Evolutionary conservation across 2,888 invertebrate genomes (phyloP), one percentile per base, ranked within the genome.

Genomic region (Sympetrum striolatum): DNA sequence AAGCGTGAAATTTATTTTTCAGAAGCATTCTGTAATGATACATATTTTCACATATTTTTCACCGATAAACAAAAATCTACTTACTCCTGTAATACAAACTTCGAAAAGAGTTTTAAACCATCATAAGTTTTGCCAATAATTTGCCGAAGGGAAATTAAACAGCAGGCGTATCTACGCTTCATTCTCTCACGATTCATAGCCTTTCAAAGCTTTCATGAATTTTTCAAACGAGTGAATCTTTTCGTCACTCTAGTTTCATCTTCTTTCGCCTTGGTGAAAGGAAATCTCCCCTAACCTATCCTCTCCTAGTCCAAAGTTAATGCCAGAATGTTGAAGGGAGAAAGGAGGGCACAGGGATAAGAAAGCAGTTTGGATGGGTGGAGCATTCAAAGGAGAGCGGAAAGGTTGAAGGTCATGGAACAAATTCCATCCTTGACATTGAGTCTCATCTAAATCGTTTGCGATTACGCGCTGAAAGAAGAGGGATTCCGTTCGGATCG

Each of bases 401-500:
- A 73, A 60, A 64, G 82, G 86, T 86, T 64, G 86, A 86, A 86
- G 86, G 86, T 86, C 86, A 86, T 37, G 37, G 37, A 60, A 22
- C 86, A 60, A 39, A 86, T 60, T 64, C 64, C 60, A 86, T 31
- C 86, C 86, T 86, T 86, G 86, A 86, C 86, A 86, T 64, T 86
- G 60, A 37, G 35, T 58, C 31, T 37, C 35, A 3, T 86, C 86
- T 37, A 60, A 60, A 86, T 86, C 60, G 37, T 12, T 37, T 35
- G 39, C 35, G 58, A 60, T 86, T 64, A 60, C 86, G n/a, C 37
- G 37, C 58, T 86, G 10, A 86, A 86, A 86, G 25, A 31, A n/a
- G 81, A 44, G 58, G 53, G 73, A 31, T 73, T 73, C 73, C 25
- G 14, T 8, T 73, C 12, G 73, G 73, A 53, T 73, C 73, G 73